Evolutionary conservation across 2,113 vertebrate genomes (phyloP).

Genomic region (Acanthisitta chloris): DNA sequence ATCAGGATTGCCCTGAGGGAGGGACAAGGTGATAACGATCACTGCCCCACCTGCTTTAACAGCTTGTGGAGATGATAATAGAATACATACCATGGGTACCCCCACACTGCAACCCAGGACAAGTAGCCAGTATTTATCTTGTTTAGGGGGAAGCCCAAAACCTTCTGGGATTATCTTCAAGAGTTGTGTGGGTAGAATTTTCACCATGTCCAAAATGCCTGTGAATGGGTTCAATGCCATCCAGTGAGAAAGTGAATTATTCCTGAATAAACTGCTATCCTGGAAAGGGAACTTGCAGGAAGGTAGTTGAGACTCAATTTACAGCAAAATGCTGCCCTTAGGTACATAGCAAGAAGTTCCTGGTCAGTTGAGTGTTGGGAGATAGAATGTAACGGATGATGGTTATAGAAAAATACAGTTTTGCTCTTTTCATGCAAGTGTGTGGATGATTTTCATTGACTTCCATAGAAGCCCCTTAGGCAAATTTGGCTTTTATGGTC

Average conservation of each 20-base stretch:
- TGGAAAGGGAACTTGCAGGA: background rate
- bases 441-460: background rate
- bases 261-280: background rate
- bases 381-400: background rate
- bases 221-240: background rate
- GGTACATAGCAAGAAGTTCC: background rate
- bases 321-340: background rate
- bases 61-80: too few relatives aligned
- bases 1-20: too few relatives aligned
- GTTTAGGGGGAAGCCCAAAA: background rate
- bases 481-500: background rate
- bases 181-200: background rate
- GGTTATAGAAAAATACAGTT: constrained; percentile 11
- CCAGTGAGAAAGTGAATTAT: background rate
- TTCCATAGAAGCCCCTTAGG: background rate
- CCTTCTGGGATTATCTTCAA: background rate
- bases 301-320: fast-evolving
- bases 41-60: too few relatives aligned
- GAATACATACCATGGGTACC: too few relatives aligned
- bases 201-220: background rate
- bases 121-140: background rate
- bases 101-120: too few relatives aligned
- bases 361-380: background rate
- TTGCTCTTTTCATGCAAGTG: constrained; percentile 4
- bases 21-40: too few relatives aligned